Evolutionary conservation across 2,797 vertebrate genomes (phyloP).

Genomic region (Phoebastria nigripes): DNA sequence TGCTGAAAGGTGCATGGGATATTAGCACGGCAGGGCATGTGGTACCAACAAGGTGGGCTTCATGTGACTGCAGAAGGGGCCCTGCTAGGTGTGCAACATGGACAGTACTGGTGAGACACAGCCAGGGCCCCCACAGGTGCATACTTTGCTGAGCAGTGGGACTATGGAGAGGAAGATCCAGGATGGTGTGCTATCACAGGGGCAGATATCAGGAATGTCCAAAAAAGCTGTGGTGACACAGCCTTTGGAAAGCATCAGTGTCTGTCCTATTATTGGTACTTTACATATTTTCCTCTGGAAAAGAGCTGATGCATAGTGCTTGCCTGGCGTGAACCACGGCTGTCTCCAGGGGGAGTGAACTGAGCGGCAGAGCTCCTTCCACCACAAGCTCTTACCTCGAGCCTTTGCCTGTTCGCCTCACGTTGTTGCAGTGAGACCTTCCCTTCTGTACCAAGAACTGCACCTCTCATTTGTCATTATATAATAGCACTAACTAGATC

Average conservation of each 20-base stretch:
- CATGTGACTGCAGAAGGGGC: background rate
- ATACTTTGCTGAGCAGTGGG: background rate
- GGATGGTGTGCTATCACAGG: background rate
- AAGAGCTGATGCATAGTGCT: background rate
- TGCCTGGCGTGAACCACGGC: background rate
- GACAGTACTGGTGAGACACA: background rate
- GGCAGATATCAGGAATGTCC: background rate
- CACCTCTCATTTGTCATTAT: background rate
- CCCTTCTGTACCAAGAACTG: background rate
- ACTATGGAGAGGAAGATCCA: background rate
- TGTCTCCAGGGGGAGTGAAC: background rate
- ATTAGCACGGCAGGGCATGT: background rate
- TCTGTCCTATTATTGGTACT: background rate
- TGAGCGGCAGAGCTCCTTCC: background rate
- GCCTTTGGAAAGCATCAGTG: background rate
- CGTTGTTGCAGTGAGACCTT: background rate
- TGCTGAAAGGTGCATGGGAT: background rate
- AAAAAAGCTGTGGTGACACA: background rate
- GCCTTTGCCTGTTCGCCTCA: background rate
- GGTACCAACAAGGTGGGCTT: background rate
- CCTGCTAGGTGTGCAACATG: background rate
- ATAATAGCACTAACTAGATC: background rate
- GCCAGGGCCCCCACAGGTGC: background rate
- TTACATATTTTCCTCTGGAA: background rate
- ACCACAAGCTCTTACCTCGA: background rate